phyloP scores from a whole-genome alignment of 2,113 vertebrate genomes.

The Odontesthes bonariensis region DNA sequence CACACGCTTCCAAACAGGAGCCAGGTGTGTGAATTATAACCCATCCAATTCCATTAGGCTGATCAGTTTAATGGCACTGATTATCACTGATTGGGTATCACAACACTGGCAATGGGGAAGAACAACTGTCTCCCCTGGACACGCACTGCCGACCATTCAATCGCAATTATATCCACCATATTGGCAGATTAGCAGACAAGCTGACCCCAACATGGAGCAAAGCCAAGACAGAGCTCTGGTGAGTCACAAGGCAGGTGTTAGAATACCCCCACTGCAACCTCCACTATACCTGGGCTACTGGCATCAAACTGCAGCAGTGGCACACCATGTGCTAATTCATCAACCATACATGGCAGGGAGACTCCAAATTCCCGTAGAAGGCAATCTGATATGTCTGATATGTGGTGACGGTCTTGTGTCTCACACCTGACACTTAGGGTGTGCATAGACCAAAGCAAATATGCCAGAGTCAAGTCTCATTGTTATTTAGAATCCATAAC shows the following conservation, averaged over 20 bases:
- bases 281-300: constrained; percentile 44
- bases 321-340: constrained; percentile 44
- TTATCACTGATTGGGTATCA: constrained; percentile 77
- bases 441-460: constrained; percentile 12
- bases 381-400: constrained; percentile 36
- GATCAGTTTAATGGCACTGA: constrained; percentile 61
- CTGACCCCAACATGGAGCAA: constrained; percentile 71
- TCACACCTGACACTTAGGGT: not conserved
- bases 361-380: constrained; percentile 36
- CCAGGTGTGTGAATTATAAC: constrained; percentile 74
- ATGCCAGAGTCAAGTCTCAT: not conserved
- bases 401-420: constrained; percentile 24
- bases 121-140: constrained; percentile 70
- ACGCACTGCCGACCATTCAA: constrained; percentile 71
- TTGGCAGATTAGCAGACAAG: constrained; percentile 82
- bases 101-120: constrained; percentile 75
- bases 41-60: constrained; percentile 71
- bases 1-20: constrained; percentile 12
- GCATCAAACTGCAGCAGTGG: constrained; percentile 67
- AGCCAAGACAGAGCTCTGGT: constrained; percentile 69
- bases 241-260: constrained; percentile 76
- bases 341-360: constrained; percentile 61
- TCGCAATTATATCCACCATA: constrained; percentile 81
- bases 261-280: constrained; percentile 26
- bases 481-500: not conserved